Evolutionary conservation across 2,888 invertebrate species (phyloP).

Genomic region (Lysandra bellargus): DNA sequence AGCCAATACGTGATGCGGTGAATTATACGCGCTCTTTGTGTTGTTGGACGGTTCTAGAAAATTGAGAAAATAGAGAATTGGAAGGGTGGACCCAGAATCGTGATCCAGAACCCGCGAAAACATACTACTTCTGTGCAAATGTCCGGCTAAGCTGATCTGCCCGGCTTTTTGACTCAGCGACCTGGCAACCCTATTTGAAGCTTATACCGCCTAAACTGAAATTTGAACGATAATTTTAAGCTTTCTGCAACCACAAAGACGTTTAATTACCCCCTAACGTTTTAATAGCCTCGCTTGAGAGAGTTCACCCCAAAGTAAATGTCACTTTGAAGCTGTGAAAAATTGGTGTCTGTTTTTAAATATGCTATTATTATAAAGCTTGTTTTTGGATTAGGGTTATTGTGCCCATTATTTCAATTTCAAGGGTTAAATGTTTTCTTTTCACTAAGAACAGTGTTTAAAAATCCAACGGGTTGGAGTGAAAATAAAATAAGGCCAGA

Average conservation of each 20-base stretch:
- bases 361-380: not conserved
- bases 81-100: too few species aligned
- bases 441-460: not conserved
- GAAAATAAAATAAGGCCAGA: too few species aligned
- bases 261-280: constrained; percentile 30
- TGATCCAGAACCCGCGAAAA: too few species aligned
- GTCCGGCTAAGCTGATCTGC: too few species aligned
- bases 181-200: constrained; percentile 38
- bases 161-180: too few species aligned
- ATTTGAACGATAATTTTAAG: constrained; percentile 30
- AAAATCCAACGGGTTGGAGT: too few species aligned
- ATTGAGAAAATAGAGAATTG: not conserved
- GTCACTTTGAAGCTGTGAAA: constrained; percentile 23
- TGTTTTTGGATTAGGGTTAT: not conserved
- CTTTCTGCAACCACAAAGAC: constrained; percentile 28
- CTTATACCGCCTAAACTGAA: constrained; percentile 17
- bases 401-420: not conserved
- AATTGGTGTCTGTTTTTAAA: not conserved
- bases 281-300: constrained; percentile 28
- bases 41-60: not conserved
- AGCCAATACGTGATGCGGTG: not conserved
- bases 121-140: too few species aligned
- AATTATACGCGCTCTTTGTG: constrained; percentile 6
- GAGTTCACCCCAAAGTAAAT: constrained; percentile 31
- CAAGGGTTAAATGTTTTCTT: not conserved